Conservation (phyloP, 2,888 invertebrate species). For the Tipula unca region DNA sequence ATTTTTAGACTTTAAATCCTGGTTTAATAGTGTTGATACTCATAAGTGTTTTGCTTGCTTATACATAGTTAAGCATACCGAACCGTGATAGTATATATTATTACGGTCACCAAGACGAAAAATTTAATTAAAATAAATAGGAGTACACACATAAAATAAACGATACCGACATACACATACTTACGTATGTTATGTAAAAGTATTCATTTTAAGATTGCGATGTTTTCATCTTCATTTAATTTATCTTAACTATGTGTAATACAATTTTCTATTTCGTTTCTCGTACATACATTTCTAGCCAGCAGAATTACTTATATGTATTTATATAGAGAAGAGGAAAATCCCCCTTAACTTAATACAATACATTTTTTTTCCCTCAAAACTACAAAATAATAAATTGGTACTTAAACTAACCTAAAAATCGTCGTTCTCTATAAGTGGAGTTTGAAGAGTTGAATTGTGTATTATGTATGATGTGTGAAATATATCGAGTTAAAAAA, state of each 20-base stretch:
- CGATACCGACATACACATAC: too few relatives aligned
- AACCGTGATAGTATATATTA: neutral
- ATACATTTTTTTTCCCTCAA: neutral
- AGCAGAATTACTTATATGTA: neutral
- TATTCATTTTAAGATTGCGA: neutral
- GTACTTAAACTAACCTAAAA: neutral
- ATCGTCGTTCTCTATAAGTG: neutral
- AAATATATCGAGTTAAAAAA: neutral
- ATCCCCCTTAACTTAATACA: neutral
- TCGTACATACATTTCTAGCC: neutral
- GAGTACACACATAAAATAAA: neutral
- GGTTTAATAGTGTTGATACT: neutral
- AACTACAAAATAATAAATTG: slow-evolving; percentile 14
- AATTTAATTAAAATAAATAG: neutral
- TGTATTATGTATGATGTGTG: neutral
- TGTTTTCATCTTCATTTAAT: neutral
- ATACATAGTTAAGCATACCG: neutral
- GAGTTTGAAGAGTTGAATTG: neutral
- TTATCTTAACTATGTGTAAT: neutral
- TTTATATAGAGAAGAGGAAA: neutral
- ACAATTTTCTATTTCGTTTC: neutral
- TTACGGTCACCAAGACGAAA: neutral
- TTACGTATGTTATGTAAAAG: neutral
- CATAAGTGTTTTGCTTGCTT: neutral
- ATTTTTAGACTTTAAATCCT: neutral